Base-by-base conservation (phyloP, 1,140 invertebrate species). In the Aricia agestis region DNA sequence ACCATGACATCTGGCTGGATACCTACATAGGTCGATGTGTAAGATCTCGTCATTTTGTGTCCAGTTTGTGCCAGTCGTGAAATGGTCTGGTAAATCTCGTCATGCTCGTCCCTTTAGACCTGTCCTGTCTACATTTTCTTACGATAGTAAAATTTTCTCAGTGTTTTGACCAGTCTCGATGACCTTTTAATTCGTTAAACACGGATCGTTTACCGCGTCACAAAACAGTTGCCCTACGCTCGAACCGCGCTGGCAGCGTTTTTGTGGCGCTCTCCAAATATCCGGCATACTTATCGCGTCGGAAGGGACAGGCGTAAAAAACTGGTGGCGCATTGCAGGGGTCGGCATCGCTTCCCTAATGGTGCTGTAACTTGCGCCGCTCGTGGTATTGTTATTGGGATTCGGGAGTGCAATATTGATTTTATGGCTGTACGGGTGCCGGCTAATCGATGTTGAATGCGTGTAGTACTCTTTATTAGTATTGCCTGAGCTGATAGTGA, bases 321-420 rank as follows among this genome's bases (percentile, higher is more conserved):
- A 63, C 59, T 63, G 59, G 59, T 63, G 19, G 59, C 59, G 59
- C 59, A 63, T 19, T 63, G 59, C 59, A 63, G 59, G 59, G 59
- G 59, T 63, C 59, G 59, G 45, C 9, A 52, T 9, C 45, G 45
- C 10, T 52, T 52, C 45, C 45, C 45, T 52, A 15, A 52, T 52
- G 10, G 45, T 52, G 45, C 45, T 52, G 45, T 52, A 25, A 63
- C 19, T 25, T 63, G 59, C 58, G 58, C 45, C 45, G 45, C 13
- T 18, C 11, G 9, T 25, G 59, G 59, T 19, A 63, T 19, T 19
- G 58, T 59, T 25, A 11, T 63, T 63, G 59, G 45, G 36, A 36
- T 36, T 18, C 58, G 13, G 58, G n/a, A 17, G n/a, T 17, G n/a
- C 15, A 63, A 11, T 63, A 19, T 63, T 63, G 18, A 19, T 19